Evolutionary conservation across 2,113 vertebrate genomes (phyloP).

Genomic region (Gallinago undulata): DNA sequence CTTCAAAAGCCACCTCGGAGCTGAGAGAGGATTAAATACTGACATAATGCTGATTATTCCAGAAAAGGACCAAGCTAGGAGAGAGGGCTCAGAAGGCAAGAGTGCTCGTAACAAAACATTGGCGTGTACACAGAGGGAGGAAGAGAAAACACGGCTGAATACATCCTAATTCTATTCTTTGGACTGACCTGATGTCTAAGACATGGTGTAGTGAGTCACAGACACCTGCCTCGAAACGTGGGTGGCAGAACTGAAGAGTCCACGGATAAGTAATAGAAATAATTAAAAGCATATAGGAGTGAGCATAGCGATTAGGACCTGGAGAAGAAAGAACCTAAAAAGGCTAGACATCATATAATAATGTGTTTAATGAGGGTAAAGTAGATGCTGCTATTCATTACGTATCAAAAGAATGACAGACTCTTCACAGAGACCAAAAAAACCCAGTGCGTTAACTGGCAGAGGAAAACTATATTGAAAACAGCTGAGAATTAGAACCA

Average conservation of each 20-base stretch:
- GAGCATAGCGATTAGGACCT: not conserved
- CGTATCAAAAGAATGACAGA: not conserved
- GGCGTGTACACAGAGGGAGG: not conserved
- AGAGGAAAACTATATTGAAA: not conserved
- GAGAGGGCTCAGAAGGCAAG: not conserved
- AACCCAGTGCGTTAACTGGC: not conserved
- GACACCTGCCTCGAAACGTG: not conserved
- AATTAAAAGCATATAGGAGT: not conserved
- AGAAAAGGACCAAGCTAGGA: not conserved
- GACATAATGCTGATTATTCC: not conserved
- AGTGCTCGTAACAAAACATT: not conserved
- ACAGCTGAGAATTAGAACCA: not conserved
- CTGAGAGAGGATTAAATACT: not conserved
- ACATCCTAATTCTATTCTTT: not conserved
- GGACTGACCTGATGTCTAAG: not conserved
- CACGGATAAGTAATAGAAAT: not conserved
- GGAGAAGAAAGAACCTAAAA: not conserved
- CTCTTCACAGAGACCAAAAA: not conserved
- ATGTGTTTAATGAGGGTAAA: not conserved
- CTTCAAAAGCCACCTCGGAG: not conserved
- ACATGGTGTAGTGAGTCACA: not conserved
- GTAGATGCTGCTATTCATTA: not conserved
- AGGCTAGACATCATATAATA: not conserved
- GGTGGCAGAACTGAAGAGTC: not conserved
- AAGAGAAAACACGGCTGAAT: not conserved